Evolutionary conservation across 2,888 invertebrate genomes (phyloP).

Genomic region (Mactromeris polynyma): DNA sequence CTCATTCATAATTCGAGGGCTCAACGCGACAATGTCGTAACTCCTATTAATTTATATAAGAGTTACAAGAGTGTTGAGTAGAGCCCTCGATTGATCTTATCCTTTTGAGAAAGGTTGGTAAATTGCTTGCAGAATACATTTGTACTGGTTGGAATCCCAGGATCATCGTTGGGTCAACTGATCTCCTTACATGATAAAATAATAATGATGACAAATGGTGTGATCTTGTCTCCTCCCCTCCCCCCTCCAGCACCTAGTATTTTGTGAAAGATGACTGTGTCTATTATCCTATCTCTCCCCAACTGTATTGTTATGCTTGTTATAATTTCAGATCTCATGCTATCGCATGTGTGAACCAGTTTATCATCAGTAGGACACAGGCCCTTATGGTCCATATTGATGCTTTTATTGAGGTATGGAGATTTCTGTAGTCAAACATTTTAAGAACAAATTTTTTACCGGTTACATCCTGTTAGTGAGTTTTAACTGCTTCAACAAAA

Average conservation of each 20-base stretch:
- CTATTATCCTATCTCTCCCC: no score
- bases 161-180: neutral
- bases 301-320: neutral
- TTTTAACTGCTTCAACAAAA: neutral
- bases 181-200: neutral
- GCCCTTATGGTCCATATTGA: conserved; percentile 98
- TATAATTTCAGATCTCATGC: conserved; percentile 93
- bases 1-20: no score
- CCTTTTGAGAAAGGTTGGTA: no score
- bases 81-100: no score
- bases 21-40: no score
- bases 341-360: conserved; percentile 99
- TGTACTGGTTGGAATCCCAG: neutral
- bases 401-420: conserved; percentile 92
- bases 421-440: neutral
- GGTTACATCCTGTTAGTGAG: neutral
- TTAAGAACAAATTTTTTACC: neutral
- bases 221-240: no score
- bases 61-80: no score
- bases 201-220: no score
- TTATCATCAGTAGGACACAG: conserved; percentile 97
- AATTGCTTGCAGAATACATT: neutral
- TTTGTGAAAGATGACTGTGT: no score
- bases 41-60: no score
- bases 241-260: no score